Base-by-base conservation (phyloP, 2,888 invertebrate genomes). In the Dynastes maya region DNA sequence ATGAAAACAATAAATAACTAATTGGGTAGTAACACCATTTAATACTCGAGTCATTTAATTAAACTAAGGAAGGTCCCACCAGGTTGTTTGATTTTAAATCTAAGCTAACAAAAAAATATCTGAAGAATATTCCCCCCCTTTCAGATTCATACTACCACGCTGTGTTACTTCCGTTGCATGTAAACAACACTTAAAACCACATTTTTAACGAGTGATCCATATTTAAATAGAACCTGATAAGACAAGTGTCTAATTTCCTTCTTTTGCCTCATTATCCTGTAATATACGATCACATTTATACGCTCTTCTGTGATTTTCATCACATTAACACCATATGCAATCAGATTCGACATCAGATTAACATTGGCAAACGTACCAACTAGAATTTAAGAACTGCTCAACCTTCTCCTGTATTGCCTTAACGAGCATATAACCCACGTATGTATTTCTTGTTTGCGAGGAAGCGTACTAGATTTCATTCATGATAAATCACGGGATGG, bases 271-370 rank as follows among this genome's bases (percentile, higher is more conserved):
- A 13, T 64, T 64, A 37, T 37, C 32, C 0, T 40, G 37, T 64
- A 40, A 64, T 64, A 40, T 64, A 64, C 8, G 64, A 64, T 64
- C 40, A 40, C n/a, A 37, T 37, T 64, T 64, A 37, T 64, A 64
- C 64, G 8, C 5, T 5, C 32, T 37, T 37, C 32, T 37, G 8
- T 16, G 40, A 37, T 64, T 64, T 64, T 64, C 64, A 29, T 37
- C 64, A 64, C 64, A 16, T 64, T 64, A 37, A n/a, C 64, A 37
- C 37, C 37, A 32, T 64, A 64, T 64, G 29, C 63, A 40, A 64
- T 37, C 32, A 16, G 64, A 64, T 64, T 64, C 64, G 37, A 40
- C 64, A 64, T 13, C 40, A 64, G 64, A 64, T 64, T 64, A 64
- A 16, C 64, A 9, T 2, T 40, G 4, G 37, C 37, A 37, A 8